Evolutionary conservation across 2,888 invertebrate species (phyloP).

Genomic region (Halictus quadricinctus): DNA sequence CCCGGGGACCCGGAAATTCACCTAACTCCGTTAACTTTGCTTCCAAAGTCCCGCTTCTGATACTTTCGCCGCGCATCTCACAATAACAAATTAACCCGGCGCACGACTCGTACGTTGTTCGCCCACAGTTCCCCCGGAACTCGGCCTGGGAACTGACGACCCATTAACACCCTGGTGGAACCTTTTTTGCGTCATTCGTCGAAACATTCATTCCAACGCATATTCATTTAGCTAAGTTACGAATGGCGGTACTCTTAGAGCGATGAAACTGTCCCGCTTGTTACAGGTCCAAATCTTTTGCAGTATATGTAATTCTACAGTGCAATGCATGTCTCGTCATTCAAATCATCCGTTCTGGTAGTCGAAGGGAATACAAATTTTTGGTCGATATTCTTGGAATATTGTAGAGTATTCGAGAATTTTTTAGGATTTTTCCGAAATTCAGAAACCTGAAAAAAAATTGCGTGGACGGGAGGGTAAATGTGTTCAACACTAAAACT

Average conservation of each 20-base stretch:
- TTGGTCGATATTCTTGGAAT: no score
- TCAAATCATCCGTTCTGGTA: no score
- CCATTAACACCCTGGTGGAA: background rate
- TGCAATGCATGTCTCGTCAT: no score
- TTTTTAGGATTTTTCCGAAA: no score
- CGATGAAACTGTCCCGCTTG: background rate
- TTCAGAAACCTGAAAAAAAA: no score
- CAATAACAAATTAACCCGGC: constrained; percentile 46
- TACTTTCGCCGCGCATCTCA: constrained; percentile 33
- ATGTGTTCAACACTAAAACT: no score
- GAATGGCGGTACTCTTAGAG: background rate
- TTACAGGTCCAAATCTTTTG: no score
- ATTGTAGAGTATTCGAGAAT: no score
- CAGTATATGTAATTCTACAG: no score
- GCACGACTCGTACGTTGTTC: background rate
- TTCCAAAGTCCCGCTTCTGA: constrained; percentile 38
- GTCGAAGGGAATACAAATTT: no score
- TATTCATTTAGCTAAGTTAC: background rate
- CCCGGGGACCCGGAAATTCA: constrained; percentile 39
- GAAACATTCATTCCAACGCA: background rate
- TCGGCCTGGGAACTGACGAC: background rate
- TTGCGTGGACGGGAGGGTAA: no score
- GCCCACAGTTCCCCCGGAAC: background rate
- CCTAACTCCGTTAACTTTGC: constrained; percentile 50
- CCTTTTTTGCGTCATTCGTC: background rate